These are phyloP conservation scores for Rotaria magnacalcarata DNA, from an alignment of 2,888 invertebrate species.

Conservation along the genomic window DNA sequence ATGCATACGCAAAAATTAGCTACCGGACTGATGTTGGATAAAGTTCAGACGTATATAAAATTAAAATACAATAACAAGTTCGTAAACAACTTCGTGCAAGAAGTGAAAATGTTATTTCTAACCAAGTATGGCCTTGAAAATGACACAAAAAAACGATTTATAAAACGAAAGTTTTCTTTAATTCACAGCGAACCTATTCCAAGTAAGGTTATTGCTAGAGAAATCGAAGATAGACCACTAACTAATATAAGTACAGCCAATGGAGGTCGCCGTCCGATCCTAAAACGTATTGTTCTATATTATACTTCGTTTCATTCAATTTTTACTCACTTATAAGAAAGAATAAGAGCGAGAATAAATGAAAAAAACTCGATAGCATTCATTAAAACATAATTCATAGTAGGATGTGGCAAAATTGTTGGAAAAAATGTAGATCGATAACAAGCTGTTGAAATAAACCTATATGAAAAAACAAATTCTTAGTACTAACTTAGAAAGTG, in stretches of 20 bases:
- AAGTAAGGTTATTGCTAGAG: slow-evolving; percentile 9
- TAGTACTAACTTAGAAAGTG: too few species aligned
- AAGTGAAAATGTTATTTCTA: slow-evolving; percentile 1
- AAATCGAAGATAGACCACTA: neutral
- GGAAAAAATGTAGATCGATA: slow-evolving; percentile 23
- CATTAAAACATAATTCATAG: slow-evolving; percentile 16
- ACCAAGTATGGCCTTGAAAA: neutral
- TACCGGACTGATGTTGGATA: slow-evolving; percentile 34
- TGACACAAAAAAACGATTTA: neutral
- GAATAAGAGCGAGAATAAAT: neutral
- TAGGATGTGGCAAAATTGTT: neutral
- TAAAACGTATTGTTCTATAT: neutral
- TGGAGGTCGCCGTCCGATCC: slow-evolving; percentile 25
- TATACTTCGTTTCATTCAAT: too few species aligned
- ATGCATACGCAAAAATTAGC: neutral
- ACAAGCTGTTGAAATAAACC: slow-evolving; percentile 31
- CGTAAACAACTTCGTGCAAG: slow-evolving; percentile 30
- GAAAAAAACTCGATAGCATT: slow-evolving; percentile 24
- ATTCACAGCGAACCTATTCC: neutral
- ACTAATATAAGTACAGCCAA: slow-evolving; percentile 30
- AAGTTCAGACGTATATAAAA: neutral
- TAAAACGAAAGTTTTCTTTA: neutral
- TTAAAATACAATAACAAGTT: slow-evolving; percentile 16
- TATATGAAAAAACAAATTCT: neutral
- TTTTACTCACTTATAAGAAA: neutral